Base-by-base conservation (phyloP, 2,113 vertebrate genomes). In the Calidris pugnax region DNA sequence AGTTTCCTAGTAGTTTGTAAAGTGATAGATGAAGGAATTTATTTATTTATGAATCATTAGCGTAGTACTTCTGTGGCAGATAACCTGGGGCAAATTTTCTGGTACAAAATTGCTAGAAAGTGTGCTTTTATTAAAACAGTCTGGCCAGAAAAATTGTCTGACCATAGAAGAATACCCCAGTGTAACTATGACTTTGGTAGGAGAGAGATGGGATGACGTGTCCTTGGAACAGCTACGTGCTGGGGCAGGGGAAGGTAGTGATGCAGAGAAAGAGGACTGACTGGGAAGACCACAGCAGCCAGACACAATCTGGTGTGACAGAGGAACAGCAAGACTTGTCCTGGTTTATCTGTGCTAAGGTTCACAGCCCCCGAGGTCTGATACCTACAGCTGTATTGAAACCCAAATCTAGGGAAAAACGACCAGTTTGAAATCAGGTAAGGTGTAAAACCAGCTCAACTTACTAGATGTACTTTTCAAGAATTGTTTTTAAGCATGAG, bases 1-100 rank as follows among this genome's bases (percentile, higher is more conserved):
- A 95, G 83, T 97, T 98, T 88, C 77, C 76, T 45, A 35, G 86
- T 91, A 91, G 75, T 67, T 79, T 88, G 86, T 91, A 88, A 94
- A 89, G 89, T 72, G 87, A 95, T 92, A 96, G 96, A 85, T 90
- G 85, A 82, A 91, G 51, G 33, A 63, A 83, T 75, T 63, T 43
- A 41, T 80, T 93, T 81, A 78, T 75, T 79, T 89, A 60, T 53
- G 62, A 48, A 39, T 64, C 79, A 78, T 84, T 84, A 74, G 24
- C 8, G 43, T 48, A 21, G 24, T 67, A 53, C 3, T 89, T 33
- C 37, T 2, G 1, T 37, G 13, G 69, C 64, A 81, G 62, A 72
- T 77, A 81, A 88, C 14, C 37, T 43, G 51, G 43, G 51, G 41
- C 51, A 87, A 35, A 48, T 41, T 74, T 83, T 81, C 48, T 82